Conservation (phyloP, 2,888 invertebrate species). For the Listrodromus nycthemerus region DNA sequence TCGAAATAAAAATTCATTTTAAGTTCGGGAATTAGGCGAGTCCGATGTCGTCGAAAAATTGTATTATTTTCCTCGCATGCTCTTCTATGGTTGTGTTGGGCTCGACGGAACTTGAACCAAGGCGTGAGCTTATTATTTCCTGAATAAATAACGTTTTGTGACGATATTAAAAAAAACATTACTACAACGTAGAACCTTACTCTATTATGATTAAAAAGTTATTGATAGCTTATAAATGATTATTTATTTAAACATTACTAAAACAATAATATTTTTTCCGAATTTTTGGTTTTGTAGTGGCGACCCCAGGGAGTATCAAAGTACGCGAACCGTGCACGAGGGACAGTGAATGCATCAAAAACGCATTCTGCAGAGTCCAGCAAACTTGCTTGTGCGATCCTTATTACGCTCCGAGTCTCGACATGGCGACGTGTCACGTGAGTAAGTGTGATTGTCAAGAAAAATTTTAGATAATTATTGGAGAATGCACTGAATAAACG, state of each 20-base stretch:
- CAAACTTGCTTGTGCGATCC: slow-evolving; percentile 73
- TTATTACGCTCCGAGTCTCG: slow-evolving; percentile 71
- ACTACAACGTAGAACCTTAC: neutral
- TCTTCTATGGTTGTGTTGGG: slow-evolving; percentile 9
- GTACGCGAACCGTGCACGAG: slow-evolving; percentile 73
- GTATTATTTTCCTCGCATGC: slow-evolving; percentile 7
- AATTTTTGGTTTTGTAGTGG: neutral
- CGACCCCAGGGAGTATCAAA: slow-evolving; percentile 29
- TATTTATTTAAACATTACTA: too few species aligned
- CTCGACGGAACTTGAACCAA: slow-evolving; percentile 27
- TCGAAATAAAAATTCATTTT: neutral
- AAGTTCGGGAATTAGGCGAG: neutral
- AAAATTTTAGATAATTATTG: neutral
- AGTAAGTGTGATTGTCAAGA: slow-evolving; percentile 71
- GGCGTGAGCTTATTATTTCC: slow-evolving; percentile 31
- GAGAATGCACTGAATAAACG: slow-evolving; percentile 14
- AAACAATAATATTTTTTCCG: neutral
- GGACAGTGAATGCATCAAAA: slow-evolving; percentile 73
- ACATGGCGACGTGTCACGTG: slow-evolving; percentile 72
- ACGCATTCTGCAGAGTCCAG: slow-evolving; percentile 75
- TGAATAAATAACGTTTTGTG: neutral
- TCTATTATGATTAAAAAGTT: too few species aligned
- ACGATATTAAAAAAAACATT: neutral
- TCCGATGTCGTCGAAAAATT: slow-evolving; percentile 39
- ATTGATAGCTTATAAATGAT: too few species aligned